Base-by-base conservation (phyloP, 2,797 vertebrate genomes). In the Phataginus tricuspis region DNA sequence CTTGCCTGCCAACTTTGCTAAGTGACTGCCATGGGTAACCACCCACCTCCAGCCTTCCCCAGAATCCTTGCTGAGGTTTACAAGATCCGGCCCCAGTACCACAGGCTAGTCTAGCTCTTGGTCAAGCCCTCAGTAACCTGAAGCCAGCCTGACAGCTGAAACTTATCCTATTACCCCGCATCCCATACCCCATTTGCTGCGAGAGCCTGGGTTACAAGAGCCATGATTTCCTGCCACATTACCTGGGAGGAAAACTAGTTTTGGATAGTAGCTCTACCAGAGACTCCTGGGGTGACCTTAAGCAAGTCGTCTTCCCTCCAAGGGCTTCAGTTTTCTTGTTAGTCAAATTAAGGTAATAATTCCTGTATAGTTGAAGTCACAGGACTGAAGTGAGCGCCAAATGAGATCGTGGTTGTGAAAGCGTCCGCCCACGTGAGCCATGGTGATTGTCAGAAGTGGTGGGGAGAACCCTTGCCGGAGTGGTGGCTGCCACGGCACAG, bases 281-380 rank as follows among this genome's bases (percentile, higher is more conserved):
- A 37, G 29, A 92, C 37, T 25, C 5, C 37, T 86, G 27, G 18
- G 57, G 14, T 94, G 90, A 86, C 42, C 45, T 91, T 91, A 72
- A 64, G 16, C 49, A 94, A 94, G 94, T 94, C 86, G 74, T 31
- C 89, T 94, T 87, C 71, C 79, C 66, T 87, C 39, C 37, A n/a
- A 86, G 7, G 39, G n/a, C 39, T n/a, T 95, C 39, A 25, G 13
- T 66, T 16, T 95, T 94, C 69, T 91, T 74, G 42, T 92, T 89
- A 85, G 69, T 79, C 77, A 92, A 90, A 91, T 93, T 91, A 86
- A 29, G 9, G 79, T 77, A 72, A 72, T 61, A 74, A 63, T 31
- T 59, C 31, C 90, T 63, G 1, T 7, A 93, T 29, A 94, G n/a
- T 51, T 61, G 34, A 95, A 92, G 74, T 63, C 74, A 63, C 29